Percentiles rank a stretch among this genome's conserved stretches.
Evolutionary conservation across 2,113 vertebrate genomes (phyloP).

Genomic region (Callorhinus ursinus): DNA sequence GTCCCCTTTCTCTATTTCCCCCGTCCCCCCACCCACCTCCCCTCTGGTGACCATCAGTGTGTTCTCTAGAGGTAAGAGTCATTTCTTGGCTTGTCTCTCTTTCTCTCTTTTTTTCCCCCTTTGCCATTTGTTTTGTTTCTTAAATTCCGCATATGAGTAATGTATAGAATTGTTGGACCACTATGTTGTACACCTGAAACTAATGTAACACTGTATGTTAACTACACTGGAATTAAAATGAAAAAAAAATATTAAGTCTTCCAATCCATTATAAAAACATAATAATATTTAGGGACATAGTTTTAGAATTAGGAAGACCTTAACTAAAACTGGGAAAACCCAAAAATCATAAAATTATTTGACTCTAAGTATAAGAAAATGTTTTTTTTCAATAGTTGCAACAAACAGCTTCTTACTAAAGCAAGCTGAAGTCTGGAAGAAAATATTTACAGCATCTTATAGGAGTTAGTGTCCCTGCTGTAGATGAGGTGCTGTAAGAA

Average conservation of each 20-base stretch:
- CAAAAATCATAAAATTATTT: too few relatives aligned
- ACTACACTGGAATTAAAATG: neutral
- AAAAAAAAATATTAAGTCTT: neutral
- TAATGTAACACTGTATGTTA: neutral
- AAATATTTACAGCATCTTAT: too few relatives aligned
- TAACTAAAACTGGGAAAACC: too few relatives aligned
- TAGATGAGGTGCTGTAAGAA: too few relatives aligned
- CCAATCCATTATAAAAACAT: neutral
- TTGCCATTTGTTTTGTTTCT: neutral
- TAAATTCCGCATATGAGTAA: neutral
- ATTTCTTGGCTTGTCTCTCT: neutral
- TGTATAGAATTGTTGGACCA: neutral
- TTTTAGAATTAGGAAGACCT: too few relatives aligned
- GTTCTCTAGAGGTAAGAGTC: neutral
- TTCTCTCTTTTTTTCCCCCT: neutral
- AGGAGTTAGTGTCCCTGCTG: too few relatives aligned
- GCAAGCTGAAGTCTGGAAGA: too few relatives aligned
- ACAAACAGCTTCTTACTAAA: too few relatives aligned
- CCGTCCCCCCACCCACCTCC: neutral
- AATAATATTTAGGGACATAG: too few relatives aligned
- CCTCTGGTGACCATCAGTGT: neutral
- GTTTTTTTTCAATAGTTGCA: too few relatives aligned
- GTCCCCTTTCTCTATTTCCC: neutral
- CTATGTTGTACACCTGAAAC: neutral
- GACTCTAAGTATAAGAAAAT: too few relatives aligned